A percentile compares a stretch with the other conserved stretches of the same genome.
phyloP scores from a whole-genome alignment of 2,797 vertebrate species.

The Garrulus glandarius region DNA sequence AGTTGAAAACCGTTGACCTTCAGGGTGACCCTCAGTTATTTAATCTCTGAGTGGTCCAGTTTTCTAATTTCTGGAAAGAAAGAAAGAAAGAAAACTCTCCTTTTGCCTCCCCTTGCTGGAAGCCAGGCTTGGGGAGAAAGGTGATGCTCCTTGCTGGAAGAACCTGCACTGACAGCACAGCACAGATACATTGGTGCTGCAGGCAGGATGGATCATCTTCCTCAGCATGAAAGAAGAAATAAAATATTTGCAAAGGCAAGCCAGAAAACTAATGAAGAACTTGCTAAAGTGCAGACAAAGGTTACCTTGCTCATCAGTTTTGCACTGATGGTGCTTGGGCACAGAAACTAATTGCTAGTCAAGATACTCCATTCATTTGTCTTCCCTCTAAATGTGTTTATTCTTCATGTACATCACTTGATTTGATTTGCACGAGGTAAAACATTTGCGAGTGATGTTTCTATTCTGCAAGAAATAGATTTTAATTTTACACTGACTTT shows the following conservation, averaged over 20 bases:
- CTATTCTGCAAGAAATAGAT: constrained; percentile 44
- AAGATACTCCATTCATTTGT: constrained; percentile 63
- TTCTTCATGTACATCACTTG: constrained; percentile 65
- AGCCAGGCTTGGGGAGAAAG: neutral
- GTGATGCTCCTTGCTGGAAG: neutral
- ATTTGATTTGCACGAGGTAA: constrained; percentile 71
- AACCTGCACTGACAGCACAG: neutral
- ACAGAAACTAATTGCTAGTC: constrained; percentile 64
- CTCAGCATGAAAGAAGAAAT: neutral
- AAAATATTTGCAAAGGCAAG: constrained; percentile 56
- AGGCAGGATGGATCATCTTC: neutral
- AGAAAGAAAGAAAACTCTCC: neutral
- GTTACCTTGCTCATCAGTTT: constrained; percentile 61
- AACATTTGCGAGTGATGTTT: constrained; percentile 66
- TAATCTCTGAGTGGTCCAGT: neutral
- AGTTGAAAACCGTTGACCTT: neutral
- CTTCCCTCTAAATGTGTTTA: constrained; percentile 64
- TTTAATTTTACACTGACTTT: constrained; percentile 4
- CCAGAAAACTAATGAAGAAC: constrained; percentile 60
- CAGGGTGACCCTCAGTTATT: constrained; percentile 9
- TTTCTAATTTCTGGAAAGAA: neutral
- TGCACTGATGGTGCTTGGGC: constrained; percentile 52
- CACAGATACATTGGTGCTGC: neutral
- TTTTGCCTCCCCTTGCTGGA: neutral
- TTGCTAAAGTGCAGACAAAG: constrained; percentile 65